Evolutionary conservation across 2,797 vertebrate genomes (phyloP).

Genomic region (Anolis apletophallus): DNA sequence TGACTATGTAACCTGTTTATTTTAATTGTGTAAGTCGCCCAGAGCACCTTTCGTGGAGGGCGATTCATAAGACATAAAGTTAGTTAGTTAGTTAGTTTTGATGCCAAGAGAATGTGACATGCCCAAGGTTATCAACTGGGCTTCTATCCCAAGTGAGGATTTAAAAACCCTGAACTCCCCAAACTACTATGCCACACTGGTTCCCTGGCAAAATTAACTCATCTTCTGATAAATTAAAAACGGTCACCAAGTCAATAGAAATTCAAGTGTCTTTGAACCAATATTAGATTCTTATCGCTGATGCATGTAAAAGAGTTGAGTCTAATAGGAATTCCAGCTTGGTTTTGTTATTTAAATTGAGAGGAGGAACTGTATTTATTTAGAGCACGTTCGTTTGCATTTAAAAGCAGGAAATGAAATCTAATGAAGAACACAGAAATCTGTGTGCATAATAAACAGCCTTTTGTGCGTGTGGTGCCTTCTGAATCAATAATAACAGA

Average conservation of each 20-base stretch:
- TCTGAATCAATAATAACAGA: not conserved
- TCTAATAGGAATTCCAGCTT: not conserved
- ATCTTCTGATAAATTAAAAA: conserved; percentile 8
- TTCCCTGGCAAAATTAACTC: not conserved
- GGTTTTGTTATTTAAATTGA: not conserved
- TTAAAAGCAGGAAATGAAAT: not conserved
- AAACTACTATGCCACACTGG: too few relatives aligned
- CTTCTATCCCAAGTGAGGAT: too few relatives aligned
- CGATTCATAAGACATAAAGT: too few relatives aligned
- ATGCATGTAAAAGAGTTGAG: not conserved
- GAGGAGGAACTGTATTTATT: not conserved
- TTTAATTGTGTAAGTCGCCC: too few relatives aligned
- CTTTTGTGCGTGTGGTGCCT: not conserved
- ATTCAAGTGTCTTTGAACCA: not conserved
- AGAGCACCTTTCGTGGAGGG: too few relatives aligned
- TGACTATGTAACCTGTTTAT: too few relatives aligned
- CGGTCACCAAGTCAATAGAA: not conserved
- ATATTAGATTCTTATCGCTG: not conserved
- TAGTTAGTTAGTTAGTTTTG: too few relatives aligned
- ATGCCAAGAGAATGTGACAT: too few relatives aligned
- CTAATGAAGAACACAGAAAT: not conserved
- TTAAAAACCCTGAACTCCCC: too few relatives aligned
- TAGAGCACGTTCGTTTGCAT: not conserved
- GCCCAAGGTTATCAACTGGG: too few relatives aligned
- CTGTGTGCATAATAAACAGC: not conserved